Conservation (phyloP, 1,140 invertebrate species). For the Pogonognathellus flavescens region DNA sequence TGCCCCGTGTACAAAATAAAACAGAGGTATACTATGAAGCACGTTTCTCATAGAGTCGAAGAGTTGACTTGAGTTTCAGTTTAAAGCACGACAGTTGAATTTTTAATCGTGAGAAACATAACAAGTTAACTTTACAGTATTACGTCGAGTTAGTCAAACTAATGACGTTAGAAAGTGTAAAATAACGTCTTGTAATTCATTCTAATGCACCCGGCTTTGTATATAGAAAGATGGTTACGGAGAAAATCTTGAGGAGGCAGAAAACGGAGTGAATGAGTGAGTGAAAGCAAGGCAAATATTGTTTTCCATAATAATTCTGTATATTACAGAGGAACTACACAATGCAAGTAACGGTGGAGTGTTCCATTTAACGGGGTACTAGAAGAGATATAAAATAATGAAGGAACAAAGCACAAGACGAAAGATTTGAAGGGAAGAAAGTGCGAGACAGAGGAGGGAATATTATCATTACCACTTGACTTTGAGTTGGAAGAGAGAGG, state of each 20-base stretch:
- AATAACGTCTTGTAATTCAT: conserved; percentile 23
- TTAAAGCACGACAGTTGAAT: neutral
- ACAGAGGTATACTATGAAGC: neutral
- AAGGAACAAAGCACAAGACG: neutral
- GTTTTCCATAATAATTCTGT: conserved; percentile 38
- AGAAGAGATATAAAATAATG: conserved; percentile 28
- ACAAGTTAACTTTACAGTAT: conserved; percentile 40
- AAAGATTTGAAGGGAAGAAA: neutral
- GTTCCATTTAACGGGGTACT: neutral
- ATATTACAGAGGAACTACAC: neutral
- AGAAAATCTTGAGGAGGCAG: neutral
- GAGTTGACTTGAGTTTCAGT: neutral
- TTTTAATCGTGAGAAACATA: conserved; percentile 43
- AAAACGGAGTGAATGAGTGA: neutral
- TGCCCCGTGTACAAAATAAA: neutral
- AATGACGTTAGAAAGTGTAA: conserved; percentile 30
- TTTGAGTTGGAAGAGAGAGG: neutral
- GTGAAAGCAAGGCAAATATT: conserved; percentile 42
- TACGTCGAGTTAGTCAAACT: conserved; percentile 32
- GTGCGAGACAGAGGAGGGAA: neutral
- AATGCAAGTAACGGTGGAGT: too few species aligned
- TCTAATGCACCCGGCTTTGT: neutral
- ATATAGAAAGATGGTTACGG: neutral
- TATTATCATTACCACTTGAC: conserved; percentile 45
- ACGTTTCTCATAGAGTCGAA: neutral